Conservation (phyloP, 2,113 vertebrate species). For the Leucopsar rothschildi region DNA sequence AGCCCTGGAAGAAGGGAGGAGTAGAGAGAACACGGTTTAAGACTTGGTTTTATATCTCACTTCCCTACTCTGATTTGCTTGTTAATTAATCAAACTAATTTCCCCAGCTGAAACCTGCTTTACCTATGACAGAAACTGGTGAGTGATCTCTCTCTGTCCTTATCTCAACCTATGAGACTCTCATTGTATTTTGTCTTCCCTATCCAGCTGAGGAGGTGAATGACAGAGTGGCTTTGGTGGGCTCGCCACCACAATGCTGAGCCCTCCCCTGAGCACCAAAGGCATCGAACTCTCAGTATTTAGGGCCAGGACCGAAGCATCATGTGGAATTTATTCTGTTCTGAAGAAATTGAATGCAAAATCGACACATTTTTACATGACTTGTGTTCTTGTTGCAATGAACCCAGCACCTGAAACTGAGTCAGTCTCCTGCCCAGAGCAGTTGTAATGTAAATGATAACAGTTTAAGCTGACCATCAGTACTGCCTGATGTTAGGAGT, state of each 20-base stretch:
- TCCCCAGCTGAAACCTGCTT: not conserved
- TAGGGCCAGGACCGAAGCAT: not conserved
- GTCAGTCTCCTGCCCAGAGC: not conserved
- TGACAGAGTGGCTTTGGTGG: not conserved
- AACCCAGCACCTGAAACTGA: not conserved
- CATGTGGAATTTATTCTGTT: not conserved
- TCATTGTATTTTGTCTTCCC: not conserved
- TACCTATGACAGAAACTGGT: not conserved
- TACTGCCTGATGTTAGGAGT: not conserved
- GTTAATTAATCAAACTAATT: not conserved
- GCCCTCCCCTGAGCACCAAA: not conserved
- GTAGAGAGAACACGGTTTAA: not conserved
- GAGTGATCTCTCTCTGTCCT: not conserved
- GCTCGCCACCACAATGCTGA: not conserved
- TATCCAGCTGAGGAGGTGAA: not conserved
- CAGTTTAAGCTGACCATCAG: slow-evolving; percentile 30
- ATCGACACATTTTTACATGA: slow-evolving; percentile 29
- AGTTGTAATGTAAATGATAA: slow-evolving; percentile 8
- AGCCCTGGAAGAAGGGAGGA: not conserved
- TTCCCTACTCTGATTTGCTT: not conserved
- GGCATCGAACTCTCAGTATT: not conserved
- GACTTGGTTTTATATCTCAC: not conserved
- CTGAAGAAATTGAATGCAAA: slow-evolving; percentile 47
- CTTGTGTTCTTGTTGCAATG: slow-evolving; percentile 37
- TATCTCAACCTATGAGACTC: not conserved